phyloP scores from a whole-genome alignment of 2,888 invertebrate genomes.

The Eutolmus rufibarbis region DNA sequence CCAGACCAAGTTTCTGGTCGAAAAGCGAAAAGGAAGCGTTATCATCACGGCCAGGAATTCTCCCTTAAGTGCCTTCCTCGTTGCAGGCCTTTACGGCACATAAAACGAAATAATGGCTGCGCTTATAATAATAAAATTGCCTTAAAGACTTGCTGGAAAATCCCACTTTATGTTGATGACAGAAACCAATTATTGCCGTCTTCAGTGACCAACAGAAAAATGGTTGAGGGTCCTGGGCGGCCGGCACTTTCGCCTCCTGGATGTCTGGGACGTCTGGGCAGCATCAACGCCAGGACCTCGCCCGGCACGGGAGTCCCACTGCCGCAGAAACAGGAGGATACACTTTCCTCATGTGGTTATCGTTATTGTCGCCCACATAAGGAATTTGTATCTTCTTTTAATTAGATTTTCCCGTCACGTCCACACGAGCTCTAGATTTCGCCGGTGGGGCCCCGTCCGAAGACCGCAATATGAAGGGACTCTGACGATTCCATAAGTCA shows the following conservation, averaged over 20 bases:
- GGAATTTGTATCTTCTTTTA: conserved; percentile 48
- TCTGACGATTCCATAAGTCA: conserved; percentile 6
- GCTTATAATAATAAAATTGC: conserved; percentile 39
- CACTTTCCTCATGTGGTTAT: conserved; percentile 17
- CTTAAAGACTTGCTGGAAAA: conserved; percentile 32
- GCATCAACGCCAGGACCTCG: neutral
- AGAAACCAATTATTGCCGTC: conserved; percentile 33
- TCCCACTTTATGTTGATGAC: conserved; percentile 37
- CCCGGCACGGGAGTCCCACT: neutral
- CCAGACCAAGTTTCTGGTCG: neutral
- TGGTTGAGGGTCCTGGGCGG: conserved; percentile 16
- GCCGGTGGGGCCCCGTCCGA: conserved; percentile 28
- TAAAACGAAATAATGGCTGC: conserved; percentile 33
- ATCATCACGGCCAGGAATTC: conserved; percentile 2
- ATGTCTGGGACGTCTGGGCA: neutral
- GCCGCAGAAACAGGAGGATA: neutral
- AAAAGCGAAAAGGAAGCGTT: neutral
- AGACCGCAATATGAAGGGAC: neutral
- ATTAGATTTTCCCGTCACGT: conserved; percentile 50
- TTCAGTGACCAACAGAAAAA: conserved; percentile 36
- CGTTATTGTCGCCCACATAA: conserved; percentile 5
- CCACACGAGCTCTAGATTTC: conserved; percentile 23
- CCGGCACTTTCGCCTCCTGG: neutral
- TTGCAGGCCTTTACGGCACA: conserved; percentile 22
- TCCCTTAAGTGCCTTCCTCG: conserved; percentile 27